A percentile compares a stretch with the other conserved stretches of the same genome.
Conservation (phyloP, 2,888 invertebrate species). For the Macrophya annulata region DNA sequence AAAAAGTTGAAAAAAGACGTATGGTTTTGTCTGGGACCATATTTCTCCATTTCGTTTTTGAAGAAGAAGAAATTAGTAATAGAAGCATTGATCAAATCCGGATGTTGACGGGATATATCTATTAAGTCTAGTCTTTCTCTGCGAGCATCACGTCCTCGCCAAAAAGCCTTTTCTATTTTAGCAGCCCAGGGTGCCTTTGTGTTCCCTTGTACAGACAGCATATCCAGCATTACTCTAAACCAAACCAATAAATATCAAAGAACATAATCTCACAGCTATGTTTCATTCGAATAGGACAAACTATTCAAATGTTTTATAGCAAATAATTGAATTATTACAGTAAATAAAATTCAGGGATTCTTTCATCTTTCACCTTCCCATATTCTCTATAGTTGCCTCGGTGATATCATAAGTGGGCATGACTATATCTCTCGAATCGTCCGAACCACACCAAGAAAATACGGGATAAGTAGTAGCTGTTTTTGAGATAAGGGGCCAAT, state of each 20-base stretch:
- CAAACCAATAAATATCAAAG: conserved; percentile 56
- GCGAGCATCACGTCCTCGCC: conserved; percentile 97
- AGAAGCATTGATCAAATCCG: conserved; percentile 93
- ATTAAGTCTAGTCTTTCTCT: conserved; percentile 91
- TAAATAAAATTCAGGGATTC: neutral
- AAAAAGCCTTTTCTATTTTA: conserved; percentile 90
- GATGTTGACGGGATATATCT: conserved; percentile 87
- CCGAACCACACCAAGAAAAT: conserved; percentile 98
- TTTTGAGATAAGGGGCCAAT: conserved; percentile 92
- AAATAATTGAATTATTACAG: conserved; percentile 15
- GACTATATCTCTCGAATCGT: conserved; percentile 92
- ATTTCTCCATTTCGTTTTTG: conserved; percentile 89
- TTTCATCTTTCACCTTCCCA: conserved; percentile 87
- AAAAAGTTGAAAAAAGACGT: conserved; percentile 97
- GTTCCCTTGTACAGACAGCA: conserved; percentile 94
- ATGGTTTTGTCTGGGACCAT: conserved; percentile 92
- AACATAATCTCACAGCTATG: neutral
- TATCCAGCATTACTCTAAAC: conserved; percentile 91
- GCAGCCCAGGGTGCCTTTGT: conserved; percentile 87
- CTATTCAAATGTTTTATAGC: conserved; percentile 3
- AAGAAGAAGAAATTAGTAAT: conserved; percentile 99
- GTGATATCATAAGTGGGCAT: conserved; percentile 98
- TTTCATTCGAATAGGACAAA: neutral
- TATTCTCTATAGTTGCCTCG: conserved; percentile 94
- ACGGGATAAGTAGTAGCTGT: conserved; percentile 86